Conservation (phyloP, 2,888 invertebrate species). For the Alviniconcha strummeri region DNA sequence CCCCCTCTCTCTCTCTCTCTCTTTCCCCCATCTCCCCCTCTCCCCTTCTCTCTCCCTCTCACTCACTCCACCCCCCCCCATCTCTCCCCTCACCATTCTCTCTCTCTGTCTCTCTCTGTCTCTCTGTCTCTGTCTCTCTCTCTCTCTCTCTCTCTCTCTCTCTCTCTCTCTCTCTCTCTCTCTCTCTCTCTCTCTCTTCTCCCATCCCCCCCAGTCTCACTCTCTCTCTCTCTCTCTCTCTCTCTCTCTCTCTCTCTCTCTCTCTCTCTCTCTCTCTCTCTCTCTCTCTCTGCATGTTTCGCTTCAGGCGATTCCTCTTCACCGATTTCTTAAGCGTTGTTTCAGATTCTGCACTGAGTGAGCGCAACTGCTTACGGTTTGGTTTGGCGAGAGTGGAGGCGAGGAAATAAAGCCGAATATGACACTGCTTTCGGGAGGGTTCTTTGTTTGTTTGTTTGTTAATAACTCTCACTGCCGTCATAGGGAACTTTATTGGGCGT, state of each 20-base stretch:
- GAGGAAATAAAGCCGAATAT: no score
- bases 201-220: not conserved
- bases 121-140: not conserved
- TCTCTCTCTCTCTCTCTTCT: conserved; percentile 2
- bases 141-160: conserved; percentile 11
- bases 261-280: not conserved
- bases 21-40: not conserved
- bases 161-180: not conserved
- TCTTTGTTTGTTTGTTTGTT: no score
- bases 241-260: conserved; percentile 15
- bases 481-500: no score
- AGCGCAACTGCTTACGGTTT: no score
- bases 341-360: no score
- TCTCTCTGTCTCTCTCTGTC: not conserved
- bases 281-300: not conserved
- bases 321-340: not conserved
- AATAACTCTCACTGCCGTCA: no score
- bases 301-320: not conserved
- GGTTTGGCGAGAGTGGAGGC: no score
- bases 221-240: conserved; percentile 9
- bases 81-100: not conserved
- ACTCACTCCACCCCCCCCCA: not conserved
- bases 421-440: no score
- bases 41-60: not conserved
- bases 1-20: not conserved